A percentile compares a stretch with the other conserved stretches of the same genome.
Conservation (phyloP, 2,797 vertebrate genomes). For the Phoeniculus purpureus region DNA sequence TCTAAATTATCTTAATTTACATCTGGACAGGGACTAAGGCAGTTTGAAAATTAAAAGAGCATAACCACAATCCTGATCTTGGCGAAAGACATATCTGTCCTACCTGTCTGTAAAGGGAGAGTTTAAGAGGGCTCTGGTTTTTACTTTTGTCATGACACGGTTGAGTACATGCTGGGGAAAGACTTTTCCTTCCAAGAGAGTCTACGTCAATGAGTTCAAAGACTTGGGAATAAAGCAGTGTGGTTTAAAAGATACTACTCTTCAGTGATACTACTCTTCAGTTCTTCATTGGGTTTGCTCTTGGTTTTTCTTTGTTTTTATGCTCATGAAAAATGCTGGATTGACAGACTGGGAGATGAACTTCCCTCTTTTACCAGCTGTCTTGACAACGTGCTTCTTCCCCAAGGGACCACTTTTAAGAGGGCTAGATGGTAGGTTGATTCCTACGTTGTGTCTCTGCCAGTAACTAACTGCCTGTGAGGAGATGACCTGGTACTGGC, state of each 20-base stretch:
- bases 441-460: slow-evolving; percentile 31
- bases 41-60: slow-evolving; percentile 16
- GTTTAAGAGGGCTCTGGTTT: neutral
- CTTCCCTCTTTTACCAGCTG: slow-evolving; percentile 45
- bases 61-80: neutral
- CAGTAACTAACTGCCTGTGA: slow-evolving; percentile 47
- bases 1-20: slow-evolving; percentile 5
- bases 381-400: slow-evolving; percentile 36
- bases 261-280: neutral
- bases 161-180: neutral
- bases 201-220: neutral
- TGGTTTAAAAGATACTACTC: neutral
- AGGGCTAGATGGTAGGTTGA: slow-evolving; percentile 40
- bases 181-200: neutral
- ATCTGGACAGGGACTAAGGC: neutral
- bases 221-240: neutral
- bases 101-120: neutral
- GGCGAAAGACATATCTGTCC: neutral
- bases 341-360: slow-evolving; percentile 41
- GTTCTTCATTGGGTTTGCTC: neutral
- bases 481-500: slow-evolving; percentile 43
- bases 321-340: slow-evolving; percentile 11
- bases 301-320: slow-evolving; percentile 47
- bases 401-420: slow-evolving; percentile 51
- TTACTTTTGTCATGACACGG: neutral